Evolutionary conservation across 2,797 vertebrate species (phyloP).

Genomic region (Semotilus atromaculatus): DNA sequence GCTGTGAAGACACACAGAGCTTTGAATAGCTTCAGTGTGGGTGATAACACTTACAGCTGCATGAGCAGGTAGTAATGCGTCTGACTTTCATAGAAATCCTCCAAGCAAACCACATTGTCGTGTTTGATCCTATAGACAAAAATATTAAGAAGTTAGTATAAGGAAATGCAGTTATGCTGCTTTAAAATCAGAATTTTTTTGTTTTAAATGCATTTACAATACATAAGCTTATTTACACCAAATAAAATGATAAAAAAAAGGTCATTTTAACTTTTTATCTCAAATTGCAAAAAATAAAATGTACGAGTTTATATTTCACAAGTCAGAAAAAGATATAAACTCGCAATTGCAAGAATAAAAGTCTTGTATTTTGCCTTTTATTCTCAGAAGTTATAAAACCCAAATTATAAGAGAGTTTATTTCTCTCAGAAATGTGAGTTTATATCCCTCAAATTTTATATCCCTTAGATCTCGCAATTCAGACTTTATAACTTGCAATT

Average conservation of each 20-base stretch:
- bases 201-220: background rate
- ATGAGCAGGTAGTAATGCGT: slow-evolving; percentile 96
- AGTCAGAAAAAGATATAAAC: too few relatives aligned
- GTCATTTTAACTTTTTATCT: background rate
- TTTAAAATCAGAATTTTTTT: background rate
- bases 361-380: background rate
- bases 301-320: background rate
- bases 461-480: too few relatives aligned
- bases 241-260: background rate
- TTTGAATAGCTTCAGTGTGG: background rate
- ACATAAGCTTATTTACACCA: background rate
- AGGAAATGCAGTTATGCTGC: background rate
- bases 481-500: background rate
- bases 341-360: background rate
- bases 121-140: slow-evolving; percentile 87
- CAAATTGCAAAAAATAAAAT: background rate
- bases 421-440: too few relatives aligned
- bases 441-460: too few relatives aligned
- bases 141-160: background rate
- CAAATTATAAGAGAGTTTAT: background rate
- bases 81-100: slow-evolving; percentile 94
- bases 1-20: background rate
- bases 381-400: background rate
- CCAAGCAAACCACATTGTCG: slow-evolving; percentile 92
- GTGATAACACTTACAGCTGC: slow-evolving; percentile 90